Evolutionary conservation across 2,888 invertebrate species (phyloP).

Genomic region (Zaprionus lineosus): DNA sequence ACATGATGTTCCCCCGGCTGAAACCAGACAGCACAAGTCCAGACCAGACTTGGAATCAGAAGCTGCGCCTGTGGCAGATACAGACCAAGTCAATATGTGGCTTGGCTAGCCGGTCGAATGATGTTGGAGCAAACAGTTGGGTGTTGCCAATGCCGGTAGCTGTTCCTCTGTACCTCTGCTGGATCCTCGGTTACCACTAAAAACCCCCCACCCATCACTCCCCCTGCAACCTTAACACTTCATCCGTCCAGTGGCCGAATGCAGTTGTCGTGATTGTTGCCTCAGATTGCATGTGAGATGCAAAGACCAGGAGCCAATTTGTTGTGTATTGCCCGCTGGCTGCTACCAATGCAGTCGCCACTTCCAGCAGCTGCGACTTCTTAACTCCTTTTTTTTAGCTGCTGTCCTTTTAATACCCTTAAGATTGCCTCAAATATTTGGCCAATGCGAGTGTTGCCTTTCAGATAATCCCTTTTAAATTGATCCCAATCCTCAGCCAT

Average conservation of each 20-base stretch:
- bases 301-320: constrained; percentile 82
- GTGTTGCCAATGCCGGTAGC: constrained; percentile 50
- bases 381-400: background rate
- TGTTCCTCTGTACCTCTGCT: constrained; percentile 16
- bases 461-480: no score
- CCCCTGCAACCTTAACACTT: no score
- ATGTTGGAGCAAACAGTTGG: constrained; percentile 49
- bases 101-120: constrained; percentile 49
- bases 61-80: constrained; percentile 23
- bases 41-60: constrained; percentile 45
- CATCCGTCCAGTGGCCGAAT: constrained; percentile 67
- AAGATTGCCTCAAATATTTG: constrained; percentile 18
- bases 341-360: constrained; percentile 68
- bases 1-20: constrained; percentile 37
- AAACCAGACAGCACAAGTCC: constrained; percentile 54
- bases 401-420: background rate
- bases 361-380: constrained; percentile 24
- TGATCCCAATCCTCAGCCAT: no score
- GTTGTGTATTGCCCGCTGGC: constrained; percentile 69
- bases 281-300: constrained; percentile 79
- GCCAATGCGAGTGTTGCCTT: no score
- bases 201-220: no score
- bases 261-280: constrained; percentile 77
- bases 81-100: constrained; percentile 55
- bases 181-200: constrained; percentile 4